Conservation (phyloP, 2,113 vertebrate species). For the Thinocorus orbignyianus region DNA sequence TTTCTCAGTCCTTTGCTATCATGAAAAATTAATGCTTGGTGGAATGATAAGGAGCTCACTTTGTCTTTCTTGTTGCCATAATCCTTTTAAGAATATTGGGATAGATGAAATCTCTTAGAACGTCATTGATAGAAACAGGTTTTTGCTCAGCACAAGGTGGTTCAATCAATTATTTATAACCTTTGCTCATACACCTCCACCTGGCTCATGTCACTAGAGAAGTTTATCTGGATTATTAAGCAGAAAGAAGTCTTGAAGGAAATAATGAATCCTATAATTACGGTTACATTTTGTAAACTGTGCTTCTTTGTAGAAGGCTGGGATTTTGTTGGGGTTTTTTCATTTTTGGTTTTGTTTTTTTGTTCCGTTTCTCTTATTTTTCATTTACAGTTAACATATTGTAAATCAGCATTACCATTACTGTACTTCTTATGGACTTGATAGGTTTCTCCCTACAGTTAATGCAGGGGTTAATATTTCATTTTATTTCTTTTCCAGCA, state of each 20-base stretch:
- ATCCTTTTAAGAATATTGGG: slow-evolving; percentile 27
- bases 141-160: slow-evolving; percentile 14
- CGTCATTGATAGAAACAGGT: background rate
- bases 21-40: slow-evolving; percentile 37
- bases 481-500: background rate
- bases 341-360: too few relatives aligned
- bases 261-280: background rate
- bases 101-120: slow-evolving; percentile 26
- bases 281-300: background rate
- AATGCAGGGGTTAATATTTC: background rate
- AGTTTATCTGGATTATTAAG: background rate
- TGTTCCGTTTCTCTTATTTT: background rate
- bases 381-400: background rate
- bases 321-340: too few relatives aligned
- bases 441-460: background rate
- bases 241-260: background rate
- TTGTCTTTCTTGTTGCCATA: slow-evolving; percentile 7
- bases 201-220: background rate
- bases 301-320: background rate
- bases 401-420: background rate
- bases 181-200: background rate
- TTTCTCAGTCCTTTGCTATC: slow-evolving; percentile 25
- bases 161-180: slow-evolving; percentile 38
- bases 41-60: slow-evolving; percentile 37
- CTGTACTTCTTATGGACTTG: background rate